Percentiles rank a stretch among this genome's conserved stretches.
Conservation (phyloP, 2,797 vertebrate genomes). For the Odontamblyopus lacepedii region DNA sequence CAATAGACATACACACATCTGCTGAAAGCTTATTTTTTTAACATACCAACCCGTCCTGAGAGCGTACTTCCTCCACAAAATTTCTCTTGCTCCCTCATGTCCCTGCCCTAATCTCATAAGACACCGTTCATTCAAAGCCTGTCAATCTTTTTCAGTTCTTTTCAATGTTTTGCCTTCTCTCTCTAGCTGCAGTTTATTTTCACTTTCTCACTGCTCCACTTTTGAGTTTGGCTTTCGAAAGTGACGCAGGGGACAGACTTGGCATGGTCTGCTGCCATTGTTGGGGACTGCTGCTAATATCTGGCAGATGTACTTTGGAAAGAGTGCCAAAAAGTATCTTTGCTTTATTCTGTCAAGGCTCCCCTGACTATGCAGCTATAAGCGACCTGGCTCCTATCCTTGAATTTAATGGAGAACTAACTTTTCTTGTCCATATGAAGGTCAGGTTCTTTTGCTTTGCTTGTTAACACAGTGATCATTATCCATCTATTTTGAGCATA, state of each 20-base stretch:
- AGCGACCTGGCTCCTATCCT: constrained; percentile 21
- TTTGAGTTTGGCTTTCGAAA: constrained; percentile 19
- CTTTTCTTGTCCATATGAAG: constrained; percentile 11
- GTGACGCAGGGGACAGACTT: constrained; percentile 38
- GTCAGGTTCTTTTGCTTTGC: neutral
- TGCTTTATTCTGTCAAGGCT: constrained; percentile 23
- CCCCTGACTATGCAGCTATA: constrained; percentile 28
- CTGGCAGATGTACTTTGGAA: constrained; percentile 58
- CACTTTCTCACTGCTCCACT: constrained; percentile 1
- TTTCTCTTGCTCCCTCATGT: constrained; percentile 46
- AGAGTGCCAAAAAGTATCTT: constrained; percentile 18
- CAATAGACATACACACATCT: constrained; percentile 17
- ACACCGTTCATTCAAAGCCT: constrained; percentile 40
- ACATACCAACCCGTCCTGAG: constrained; percentile 26
- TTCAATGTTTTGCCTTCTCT: constrained; percentile 1
- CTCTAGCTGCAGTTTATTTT: constrained; percentile 18
- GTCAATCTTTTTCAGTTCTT: constrained; percentile 27
- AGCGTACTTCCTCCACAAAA: constrained; percentile 55
- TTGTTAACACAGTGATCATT: neutral
- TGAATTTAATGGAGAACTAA: constrained; percentile 10
- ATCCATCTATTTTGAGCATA: no score
- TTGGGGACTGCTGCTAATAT: constrained; percentile 52
- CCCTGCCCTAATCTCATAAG: constrained; percentile 35
- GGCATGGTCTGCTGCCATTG: constrained; percentile 41
- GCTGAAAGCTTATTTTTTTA: constrained; percentile 42